These are phyloP conservation scores for Clunio marinus DNA, from an alignment of 2,888 invertebrate genomes.

Conservation along the genomic window DNA sequence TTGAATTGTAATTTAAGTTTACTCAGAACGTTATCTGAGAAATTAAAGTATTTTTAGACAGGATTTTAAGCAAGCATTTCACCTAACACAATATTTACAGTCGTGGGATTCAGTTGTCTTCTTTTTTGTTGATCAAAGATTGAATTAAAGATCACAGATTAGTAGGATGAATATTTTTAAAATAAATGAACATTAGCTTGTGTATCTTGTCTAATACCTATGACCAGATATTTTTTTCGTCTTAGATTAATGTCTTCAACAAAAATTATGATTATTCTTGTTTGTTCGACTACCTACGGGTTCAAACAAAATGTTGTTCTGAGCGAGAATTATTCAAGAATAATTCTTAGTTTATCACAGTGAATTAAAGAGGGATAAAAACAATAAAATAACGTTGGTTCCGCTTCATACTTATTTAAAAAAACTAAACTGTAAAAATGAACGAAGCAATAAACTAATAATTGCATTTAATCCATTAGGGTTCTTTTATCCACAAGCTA, in stretches of 20 bases:
- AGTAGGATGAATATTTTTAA: no score
- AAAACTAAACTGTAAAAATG: slow-evolving; percentile 4
- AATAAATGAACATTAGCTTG: no score
- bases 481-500: not conserved
- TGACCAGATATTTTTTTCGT: no score
- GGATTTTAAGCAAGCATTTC: not conserved
- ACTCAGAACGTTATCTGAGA: slow-evolving; percentile 5
- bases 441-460: slow-evolving; percentile 2
- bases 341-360: not conserved
- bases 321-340: not conserved
- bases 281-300: no score
- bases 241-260: no score
- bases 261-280: no score
- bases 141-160: not conserved
- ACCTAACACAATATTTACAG: slow-evolving; percentile 8
- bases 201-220: no score
- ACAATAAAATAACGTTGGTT: slow-evolving; percentile 1
- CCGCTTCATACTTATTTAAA: not conserved
- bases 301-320: no score
- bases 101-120: no score
- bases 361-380: not conserved
- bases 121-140: not conserved
- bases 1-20: not conserved
- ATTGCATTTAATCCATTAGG: not conserved
- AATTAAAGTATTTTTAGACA: not conserved